Percentiles rank a stretch among this genome's conserved stretches.
Conservation (phyloP, 1,140 invertebrate genomes). For the Papilio xuthus region DNA sequence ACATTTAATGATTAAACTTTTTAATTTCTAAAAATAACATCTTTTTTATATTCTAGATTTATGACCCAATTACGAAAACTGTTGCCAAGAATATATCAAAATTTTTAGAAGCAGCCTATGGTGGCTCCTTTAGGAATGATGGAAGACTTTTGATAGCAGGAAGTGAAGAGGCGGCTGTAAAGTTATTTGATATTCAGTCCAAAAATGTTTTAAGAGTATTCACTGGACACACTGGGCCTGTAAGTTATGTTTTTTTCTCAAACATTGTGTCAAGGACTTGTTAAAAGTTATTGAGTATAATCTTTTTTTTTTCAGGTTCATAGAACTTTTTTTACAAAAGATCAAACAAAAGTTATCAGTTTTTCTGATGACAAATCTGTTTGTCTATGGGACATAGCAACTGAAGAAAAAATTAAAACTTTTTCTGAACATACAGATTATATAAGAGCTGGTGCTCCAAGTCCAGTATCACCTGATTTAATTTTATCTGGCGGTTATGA, state of each 20-base stretch:
- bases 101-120: slow-evolving; percentile 93
- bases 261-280: slow-evolving; percentile 23
- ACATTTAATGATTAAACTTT: too few species aligned
- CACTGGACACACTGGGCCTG: slow-evolving; percentile 81
- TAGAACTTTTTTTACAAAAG: slow-evolving; percentile 90
- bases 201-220: slow-evolving; percentile 88
- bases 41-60: slow-evolving; percentile 82
- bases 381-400: slow-evolving; percentile 94
- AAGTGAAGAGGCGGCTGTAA: slow-evolving; percentile 92
- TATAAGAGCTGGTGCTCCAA: slow-evolving; percentile 90
- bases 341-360: slow-evolving; percentile 90
- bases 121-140: slow-evolving; percentile 92
- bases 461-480: slow-evolving; percentile 88
- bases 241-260: slow-evolving; percentile 55
- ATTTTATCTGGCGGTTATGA: slow-evolving; percentile 97
- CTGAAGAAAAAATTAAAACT: slow-evolving; percentile 86
- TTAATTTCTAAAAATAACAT: background rate
- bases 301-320: slow-evolving; percentile 84
- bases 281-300: slow-evolving; percentile 25
- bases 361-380: slow-evolving; percentile 97
- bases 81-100: slow-evolving; percentile 92
- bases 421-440: slow-evolving; percentile 91
- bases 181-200: slow-evolving; percentile 93
- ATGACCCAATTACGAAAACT: slow-evolving; percentile 93
- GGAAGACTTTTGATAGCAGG: slow-evolving; percentile 93